Evolutionary conservation across 2,113 vertebrate species (phyloP).

Genomic region (Herpetotheres cachinnans): DNA sequence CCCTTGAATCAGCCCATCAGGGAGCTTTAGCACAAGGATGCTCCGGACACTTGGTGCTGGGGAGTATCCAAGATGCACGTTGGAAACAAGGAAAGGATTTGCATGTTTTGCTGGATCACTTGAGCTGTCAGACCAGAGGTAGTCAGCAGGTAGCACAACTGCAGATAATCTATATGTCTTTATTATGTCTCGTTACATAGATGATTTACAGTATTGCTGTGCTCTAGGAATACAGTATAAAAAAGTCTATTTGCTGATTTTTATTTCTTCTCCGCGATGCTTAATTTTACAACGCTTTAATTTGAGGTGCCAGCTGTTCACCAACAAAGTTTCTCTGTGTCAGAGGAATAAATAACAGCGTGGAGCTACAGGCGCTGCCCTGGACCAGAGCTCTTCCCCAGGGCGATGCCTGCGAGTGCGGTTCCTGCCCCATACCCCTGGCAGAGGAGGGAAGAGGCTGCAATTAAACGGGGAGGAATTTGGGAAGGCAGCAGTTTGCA

Average conservation of each 20-base stretch:
- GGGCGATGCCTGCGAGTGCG: rapidly evolving
- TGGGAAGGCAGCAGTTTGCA: background rate
- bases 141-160: background rate
- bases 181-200: background rate
- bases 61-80: background rate
- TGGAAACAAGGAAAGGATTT: background rate
- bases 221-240: background rate
- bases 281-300: slow-evolving; percentile 22
- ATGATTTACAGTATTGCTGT: background rate
- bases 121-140: background rate
- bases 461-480: background rate
- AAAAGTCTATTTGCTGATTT: slow-evolving; percentile 18
- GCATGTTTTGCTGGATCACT: background rate
- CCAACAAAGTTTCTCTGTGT: background rate
- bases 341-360: background rate
- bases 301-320: slow-evolving; percentile 56
- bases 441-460: background rate
- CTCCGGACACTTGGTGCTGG: rapidly evolving
- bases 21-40: background rate
- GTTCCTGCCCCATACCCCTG: background rate
- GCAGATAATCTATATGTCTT: background rate
- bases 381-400: background rate
- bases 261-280: background rate
- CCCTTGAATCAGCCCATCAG: background rate
- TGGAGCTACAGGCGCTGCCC: background rate